Evolutionary conservation across 2,113 vertebrate genomes (phyloP).

Genomic region (Coregonus clupeaformis): DNA sequence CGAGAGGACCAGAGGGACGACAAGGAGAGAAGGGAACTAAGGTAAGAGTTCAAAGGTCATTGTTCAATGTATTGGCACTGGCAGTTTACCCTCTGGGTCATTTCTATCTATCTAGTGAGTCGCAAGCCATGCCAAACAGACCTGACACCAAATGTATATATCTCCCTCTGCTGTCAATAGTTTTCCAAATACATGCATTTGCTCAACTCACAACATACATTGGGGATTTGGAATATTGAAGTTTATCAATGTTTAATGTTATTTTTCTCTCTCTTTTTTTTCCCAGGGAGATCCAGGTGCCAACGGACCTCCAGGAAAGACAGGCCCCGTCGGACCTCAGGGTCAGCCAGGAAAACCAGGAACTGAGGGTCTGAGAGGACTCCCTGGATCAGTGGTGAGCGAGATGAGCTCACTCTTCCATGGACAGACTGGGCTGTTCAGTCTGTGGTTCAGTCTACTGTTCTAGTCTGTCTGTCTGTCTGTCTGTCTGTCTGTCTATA

Average conservation of each 20-base stretch:
- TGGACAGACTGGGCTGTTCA: neutral
- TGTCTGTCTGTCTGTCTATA: neutral
- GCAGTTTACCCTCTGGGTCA: too few relatives aligned
- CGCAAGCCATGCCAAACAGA: too few relatives aligned
- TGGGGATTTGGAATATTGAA: neutral
- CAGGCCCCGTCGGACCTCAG: conserved; percentile 94
- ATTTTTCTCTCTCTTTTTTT: conserved; percentile 19
- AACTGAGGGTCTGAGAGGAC: conserved; percentile 91
- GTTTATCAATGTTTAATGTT: too few relatives aligned
- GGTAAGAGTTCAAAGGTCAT: conserved; percentile 65
- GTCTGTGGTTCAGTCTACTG: neutral
- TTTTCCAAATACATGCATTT: too few relatives aligned
- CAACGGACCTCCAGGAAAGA: conserved; percentile 95
- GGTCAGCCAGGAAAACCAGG: conserved; percentile 95
- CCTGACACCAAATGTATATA: too few relatives aligned
- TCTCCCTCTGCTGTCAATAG: too few relatives aligned
- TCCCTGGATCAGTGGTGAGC: conserved; percentile 96
- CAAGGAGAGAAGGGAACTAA: conserved; percentile 96
- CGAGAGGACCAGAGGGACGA: conserved; percentile 90
- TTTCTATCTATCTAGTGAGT: too few relatives aligned
- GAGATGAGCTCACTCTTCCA: neutral
- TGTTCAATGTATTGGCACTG: neutral
- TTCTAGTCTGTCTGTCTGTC: neutral
- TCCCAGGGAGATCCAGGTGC: conserved; percentile 89
- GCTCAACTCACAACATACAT: too few relatives aligned